Evolutionary conservation across 1,140 invertebrate species (phyloP).

Genomic region (Neuroterus valhalla): DNA sequence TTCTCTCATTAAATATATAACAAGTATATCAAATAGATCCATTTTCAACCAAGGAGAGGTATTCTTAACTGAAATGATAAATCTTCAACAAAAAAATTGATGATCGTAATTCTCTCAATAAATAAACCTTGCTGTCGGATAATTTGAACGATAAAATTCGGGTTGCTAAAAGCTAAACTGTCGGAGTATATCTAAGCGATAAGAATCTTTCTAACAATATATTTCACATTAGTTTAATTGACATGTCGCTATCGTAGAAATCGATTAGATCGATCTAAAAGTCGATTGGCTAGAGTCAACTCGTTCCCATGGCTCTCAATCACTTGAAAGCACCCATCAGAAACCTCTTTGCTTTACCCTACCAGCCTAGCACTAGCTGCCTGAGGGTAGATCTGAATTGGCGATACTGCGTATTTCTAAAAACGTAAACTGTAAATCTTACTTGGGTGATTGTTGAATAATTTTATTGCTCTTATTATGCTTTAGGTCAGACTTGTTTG

Average conservation of each 20-base stretch:
- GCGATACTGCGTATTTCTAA: constrained; percentile 34
- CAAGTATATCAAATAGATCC: no score
- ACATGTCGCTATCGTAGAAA: constrained; percentile 1
- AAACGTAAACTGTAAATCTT: constrained; percentile 16
- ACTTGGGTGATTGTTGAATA: background rate
- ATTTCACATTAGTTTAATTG: constrained; percentile 24
- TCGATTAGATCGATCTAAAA: constrained; percentile 2
- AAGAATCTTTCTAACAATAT: background rate
- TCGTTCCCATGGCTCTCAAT: constrained; percentile 37
- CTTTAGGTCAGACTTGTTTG: no score
- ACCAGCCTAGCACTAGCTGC: no score
- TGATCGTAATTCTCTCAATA: no score
- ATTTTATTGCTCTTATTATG: no score
- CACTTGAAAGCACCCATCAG: constrained; percentile 23
- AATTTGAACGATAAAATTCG: no score
- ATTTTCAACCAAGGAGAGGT: no score
- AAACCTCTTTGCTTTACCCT: constrained; percentile 1
- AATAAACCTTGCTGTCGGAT: no score
- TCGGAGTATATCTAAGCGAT: background rate
- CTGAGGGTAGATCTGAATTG: constrained; percentile 30
- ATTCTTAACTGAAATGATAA: no score
- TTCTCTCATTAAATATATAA: no score
- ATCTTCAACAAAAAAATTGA: no score
- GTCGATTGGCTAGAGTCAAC: constrained; percentile 34
- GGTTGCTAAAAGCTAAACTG: no score